Percentiles rank a stretch among this genome's conserved stretches.
These are phyloP conservation scores for Porites lutea DNA, from an alignment of 64 coral and sea anemone species.

Conservation along the genomic window DNA sequence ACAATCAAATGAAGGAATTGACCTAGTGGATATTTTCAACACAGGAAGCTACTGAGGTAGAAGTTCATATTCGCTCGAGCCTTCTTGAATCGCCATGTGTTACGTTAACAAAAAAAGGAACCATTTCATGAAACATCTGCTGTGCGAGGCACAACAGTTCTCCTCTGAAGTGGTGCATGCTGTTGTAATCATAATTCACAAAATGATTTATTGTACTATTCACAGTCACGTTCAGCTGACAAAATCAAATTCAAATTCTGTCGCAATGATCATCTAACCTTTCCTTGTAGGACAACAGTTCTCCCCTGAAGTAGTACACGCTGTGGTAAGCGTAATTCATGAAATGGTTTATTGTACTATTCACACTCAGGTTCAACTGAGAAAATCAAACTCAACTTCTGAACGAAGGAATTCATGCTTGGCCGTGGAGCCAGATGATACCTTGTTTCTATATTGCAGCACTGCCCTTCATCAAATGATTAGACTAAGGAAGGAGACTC, in stretches of 20 bases:
- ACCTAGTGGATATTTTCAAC: background rate
- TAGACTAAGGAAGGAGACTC: slow-evolving; percentile 31
- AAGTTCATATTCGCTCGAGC: no score
- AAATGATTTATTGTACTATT: slow-evolving; percentile 35
- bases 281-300: slow-evolving; percentile 36
- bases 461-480: slow-evolving; percentile 31
- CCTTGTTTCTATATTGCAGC: slow-evolving; percentile 16
- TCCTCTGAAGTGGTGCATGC: background rate
- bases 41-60: background rate
- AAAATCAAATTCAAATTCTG: no score
- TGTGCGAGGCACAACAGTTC: slow-evolving; percentile 28
- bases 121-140: background rate
- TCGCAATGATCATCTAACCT: slow-evolving; percentile 13
- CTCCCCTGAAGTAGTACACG: background rate
- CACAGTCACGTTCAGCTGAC: slow-evolving; percentile 12
- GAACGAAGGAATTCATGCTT: background rate
- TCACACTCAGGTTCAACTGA: slow-evolving; percentile 9
- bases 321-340: slow-evolving; percentile 10
- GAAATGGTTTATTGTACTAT: slow-evolving; percentile 30
- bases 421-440: slow-evolving; percentile 18
- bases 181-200: background rate
- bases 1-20: background rate
- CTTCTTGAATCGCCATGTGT: background rate
- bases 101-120: background rate
- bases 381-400: background rate